Percentiles rank a stretch among this genome's conserved stretches.
These are phyloP conservation scores for Zeus faber DNA, from an alignment of 2,113 vertebrate species.

Conservation along the genomic window DNA sequence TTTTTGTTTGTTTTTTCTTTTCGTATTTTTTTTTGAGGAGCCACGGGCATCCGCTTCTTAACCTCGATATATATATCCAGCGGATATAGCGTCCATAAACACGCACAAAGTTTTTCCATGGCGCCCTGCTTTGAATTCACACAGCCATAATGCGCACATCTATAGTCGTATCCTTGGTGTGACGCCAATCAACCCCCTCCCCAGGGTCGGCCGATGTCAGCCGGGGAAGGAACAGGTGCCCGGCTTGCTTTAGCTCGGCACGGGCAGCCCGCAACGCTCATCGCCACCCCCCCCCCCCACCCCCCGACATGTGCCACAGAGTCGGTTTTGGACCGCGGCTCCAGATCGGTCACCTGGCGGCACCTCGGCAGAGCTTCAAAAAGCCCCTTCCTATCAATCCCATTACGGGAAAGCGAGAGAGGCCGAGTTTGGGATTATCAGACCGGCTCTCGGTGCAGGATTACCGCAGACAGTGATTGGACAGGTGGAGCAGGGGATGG, in stretches of 20 bases:
- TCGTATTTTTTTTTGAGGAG: too few species aligned
- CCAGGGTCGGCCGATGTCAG: conserved; percentile 9
- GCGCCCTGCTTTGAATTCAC: too few species aligned
- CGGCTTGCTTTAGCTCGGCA: conserved; percentile 11
- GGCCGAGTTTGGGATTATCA: conserved; percentile 32
- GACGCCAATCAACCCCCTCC: background rate
- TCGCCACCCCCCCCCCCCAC: background rate
- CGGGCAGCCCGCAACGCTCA: background rate
- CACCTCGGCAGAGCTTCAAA: conserved; percentile 1
- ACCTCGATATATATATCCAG: too few species aligned
- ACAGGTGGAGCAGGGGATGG: background rate
- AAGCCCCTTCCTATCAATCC: conserved; percentile 39
- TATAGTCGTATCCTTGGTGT: background rate
- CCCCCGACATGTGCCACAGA: conserved; percentile 1
- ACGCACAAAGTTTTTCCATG: too few species aligned
- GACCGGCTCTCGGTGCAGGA: conserved; percentile 16
- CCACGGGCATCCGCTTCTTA: too few species aligned
- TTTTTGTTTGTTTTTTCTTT: too few species aligned
- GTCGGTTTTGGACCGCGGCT: conserved; percentile 18
- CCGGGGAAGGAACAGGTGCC: conserved; percentile 27
- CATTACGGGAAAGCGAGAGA: conserved; percentile 34
- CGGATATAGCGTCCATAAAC: too few species aligned
- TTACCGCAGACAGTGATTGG: conserved; percentile 17
- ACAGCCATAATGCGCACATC: too few species aligned
- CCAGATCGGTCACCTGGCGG: conserved; percentile 1